Evolutionary conservation across 2,888 invertebrate genomes (phyloP).

Genomic region (Synanthedon myopaeformis): DNA sequence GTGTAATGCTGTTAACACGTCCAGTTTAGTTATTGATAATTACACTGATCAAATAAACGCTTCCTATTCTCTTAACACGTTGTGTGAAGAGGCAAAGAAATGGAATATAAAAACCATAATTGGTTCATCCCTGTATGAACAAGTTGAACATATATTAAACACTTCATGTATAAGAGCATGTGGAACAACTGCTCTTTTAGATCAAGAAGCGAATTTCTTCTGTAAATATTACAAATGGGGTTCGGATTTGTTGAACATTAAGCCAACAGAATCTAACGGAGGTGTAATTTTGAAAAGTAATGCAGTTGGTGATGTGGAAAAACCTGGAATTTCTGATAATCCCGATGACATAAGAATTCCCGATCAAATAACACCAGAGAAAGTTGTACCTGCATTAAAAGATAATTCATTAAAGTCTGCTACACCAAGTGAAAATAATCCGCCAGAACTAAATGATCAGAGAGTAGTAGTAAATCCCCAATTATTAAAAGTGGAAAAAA

Average conservation of each 20-base stretch:
- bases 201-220: constrained; percentile 34
- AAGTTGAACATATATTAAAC: constrained; percentile 24
- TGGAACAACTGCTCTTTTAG: constrained; percentile 22
- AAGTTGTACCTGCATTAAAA: not conserved
- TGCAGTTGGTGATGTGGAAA: constrained; percentile 5
- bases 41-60: constrained; percentile 22
- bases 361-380: not conserved
- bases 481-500: not conserved
- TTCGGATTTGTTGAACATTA: constrained; percentile 20
- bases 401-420: not conserved
- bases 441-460: not conserved
- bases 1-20: constrained; percentile 24
- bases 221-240: constrained; percentile 59
- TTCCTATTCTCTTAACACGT: constrained; percentile 23
- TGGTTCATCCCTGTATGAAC: constrained; percentile 18
- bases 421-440: too few relatives aligned
- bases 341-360: not conserved
- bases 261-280: constrained; percentile 1
- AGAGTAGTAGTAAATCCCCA: not conserved
- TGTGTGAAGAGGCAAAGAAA: constrained; percentile 30
- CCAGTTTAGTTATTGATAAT: constrained; percentile 25
- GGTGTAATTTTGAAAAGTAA: not conserved
- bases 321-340: constrained; percentile 7
- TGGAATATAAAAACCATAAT: constrained; percentile 34
- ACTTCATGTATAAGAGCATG: constrained; percentile 35